Base-by-base conservation (phyloP, 2,797 vertebrate genomes). In the Neosilurus mollespiculum region DNA sequence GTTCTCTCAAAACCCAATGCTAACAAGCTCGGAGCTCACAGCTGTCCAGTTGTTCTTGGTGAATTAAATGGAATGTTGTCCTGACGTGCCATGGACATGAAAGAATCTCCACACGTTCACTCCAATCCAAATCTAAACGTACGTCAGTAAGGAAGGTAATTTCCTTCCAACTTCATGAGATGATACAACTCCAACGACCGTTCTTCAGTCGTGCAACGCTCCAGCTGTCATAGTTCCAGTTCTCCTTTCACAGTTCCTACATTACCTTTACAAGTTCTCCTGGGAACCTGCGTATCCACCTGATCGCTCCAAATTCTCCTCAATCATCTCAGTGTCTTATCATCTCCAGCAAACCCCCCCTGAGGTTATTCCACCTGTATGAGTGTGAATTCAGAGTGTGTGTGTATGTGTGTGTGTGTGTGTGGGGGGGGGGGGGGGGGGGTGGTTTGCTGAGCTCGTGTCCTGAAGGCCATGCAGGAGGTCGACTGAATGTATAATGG, bases 391-490 rank as follows among this genome's bases (percentile, higher is more conserved):
- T 8, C 20, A 30, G 30, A 30, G 30, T 30, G 30, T 30, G 30
- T 30, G 30, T 30, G 30, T 30, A 2, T 30, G 30, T 30, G 30
- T 1, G 30, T 30, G 30, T 30, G 30, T 30, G n/a, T n/a, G n/a
- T n/a, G n/a, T n/a, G n/a, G n/a, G n/a, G n/a, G n/a, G n/a, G n/a
- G n/a, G n/a, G n/a, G n/a, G n/a, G n/a, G n/a, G n/a, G 30, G 30
- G 30, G 72, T 22, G 53, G 64, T 66, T 34, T 49, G 15, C 14
- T 3, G 51, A 58, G 30, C 49, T 20, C 3, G 11, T n/a, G 69
- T 49, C 51, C 37, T 53, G 54, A 78, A 83, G 66, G 73, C 66
- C 67, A 78, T 71, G 4, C 54, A 72, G 67, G 37, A 49, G 65
- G 66, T 72, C 54, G 64, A 62, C 72, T 26, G 37, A 61, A 51